phyloP scores from a whole-genome alignment of 2,113 vertebrate genomes.

The Macquaria australasica region DNA sequence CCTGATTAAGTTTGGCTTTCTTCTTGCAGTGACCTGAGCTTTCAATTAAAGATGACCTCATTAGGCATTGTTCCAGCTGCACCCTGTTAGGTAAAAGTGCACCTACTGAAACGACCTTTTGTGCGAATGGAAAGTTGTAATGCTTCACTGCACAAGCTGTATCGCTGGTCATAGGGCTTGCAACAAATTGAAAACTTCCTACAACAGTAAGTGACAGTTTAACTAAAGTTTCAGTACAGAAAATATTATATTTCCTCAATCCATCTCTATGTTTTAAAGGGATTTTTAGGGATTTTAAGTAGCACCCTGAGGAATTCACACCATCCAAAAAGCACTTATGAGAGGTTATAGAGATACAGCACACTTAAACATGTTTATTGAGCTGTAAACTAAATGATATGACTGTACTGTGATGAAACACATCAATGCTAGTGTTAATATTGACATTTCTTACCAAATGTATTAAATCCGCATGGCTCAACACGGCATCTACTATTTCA shows the following conservation, averaged over 20 bases:
- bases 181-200: conserved; percentile 21
- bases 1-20: conserved; percentile 12
- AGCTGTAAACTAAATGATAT: too few relatives aligned
- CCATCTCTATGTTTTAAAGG: not conserved
- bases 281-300: not conserved
- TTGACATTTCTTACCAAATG: too few relatives aligned
- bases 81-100: conserved; percentile 27
- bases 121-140: conserved; percentile 18
- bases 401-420: too few relatives aligned
- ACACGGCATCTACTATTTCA: too few relatives aligned
- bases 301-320: not conserved
- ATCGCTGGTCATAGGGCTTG: not conserved
- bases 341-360: not conserved
- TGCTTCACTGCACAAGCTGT: conserved; percentile 22
- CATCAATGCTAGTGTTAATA: too few relatives aligned
- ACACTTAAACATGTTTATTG: too few relatives aligned
- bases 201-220: not conserved
- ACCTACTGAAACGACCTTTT: conserved; percentile 35
- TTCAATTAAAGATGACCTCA: conserved; percentile 52
- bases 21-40: conserved; percentile 35
- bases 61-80: conserved; percentile 40
- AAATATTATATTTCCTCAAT: not conserved
- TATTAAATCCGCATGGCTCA: too few relatives aligned
- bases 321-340: not conserved
- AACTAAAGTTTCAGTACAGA: not conserved